A percentile compares a stretch with the other conserved stretches of the same genome.
phyloP scores from a whole-genome alignment of 2,888 invertebrate genomes.

The Melanostoma mellinum region DNA sequence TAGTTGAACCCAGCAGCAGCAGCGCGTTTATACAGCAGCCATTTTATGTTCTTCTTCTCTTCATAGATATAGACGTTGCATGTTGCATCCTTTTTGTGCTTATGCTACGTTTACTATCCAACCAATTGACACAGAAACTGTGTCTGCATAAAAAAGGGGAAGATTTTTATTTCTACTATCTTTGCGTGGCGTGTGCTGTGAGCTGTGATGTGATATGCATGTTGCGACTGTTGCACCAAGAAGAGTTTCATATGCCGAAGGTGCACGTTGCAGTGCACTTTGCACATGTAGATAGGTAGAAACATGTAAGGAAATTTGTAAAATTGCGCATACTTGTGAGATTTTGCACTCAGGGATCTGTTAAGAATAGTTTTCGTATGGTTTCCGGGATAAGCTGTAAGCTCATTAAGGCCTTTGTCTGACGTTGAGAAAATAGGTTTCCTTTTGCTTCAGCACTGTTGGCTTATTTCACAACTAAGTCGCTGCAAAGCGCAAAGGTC shows the following conservation, averaged over 20 bases:
- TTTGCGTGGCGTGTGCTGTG: slow-evolving; percentile 31
- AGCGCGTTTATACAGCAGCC: slow-evolving; percentile 40
- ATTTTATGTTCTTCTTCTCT: slow-evolving; percentile 20
- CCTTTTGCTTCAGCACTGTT: neutral
- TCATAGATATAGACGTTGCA: slow-evolving; percentile 6
- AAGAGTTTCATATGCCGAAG: slow-evolving; percentile 27
- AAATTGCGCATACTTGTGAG: slow-evolving; percentile 65
- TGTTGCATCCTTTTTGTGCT: slow-evolving; percentile 34
- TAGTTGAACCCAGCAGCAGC: slow-evolving; percentile 24
- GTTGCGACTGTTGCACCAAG: slow-evolving; percentile 17
- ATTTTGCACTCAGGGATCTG: slow-evolving; percentile 57
- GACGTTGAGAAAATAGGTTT: slow-evolving; percentile 21
- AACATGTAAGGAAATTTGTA: slow-evolving; percentile 42
- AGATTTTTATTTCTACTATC: slow-evolving; percentile 40
- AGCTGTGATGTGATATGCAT: slow-evolving; percentile 14
- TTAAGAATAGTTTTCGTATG: slow-evolving; percentile 49
- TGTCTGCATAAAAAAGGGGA: slow-evolving; percentile 15
- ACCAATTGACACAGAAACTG: slow-evolving; percentile 57
- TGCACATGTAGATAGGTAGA: neutral
- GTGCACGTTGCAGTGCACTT: slow-evolving; percentile 24
- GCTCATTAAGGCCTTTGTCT: slow-evolving; percentile 56
- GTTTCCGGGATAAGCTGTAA: slow-evolving; percentile 70
- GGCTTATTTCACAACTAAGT: slow-evolving; percentile 31
- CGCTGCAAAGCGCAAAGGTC: slow-evolving; percentile 7
- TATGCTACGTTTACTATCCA: slow-evolving; percentile 50